Evolutionary conservation across 2,888 invertebrate species (phyloP).

Genomic region (Ornithoptera priamus): DNA sequence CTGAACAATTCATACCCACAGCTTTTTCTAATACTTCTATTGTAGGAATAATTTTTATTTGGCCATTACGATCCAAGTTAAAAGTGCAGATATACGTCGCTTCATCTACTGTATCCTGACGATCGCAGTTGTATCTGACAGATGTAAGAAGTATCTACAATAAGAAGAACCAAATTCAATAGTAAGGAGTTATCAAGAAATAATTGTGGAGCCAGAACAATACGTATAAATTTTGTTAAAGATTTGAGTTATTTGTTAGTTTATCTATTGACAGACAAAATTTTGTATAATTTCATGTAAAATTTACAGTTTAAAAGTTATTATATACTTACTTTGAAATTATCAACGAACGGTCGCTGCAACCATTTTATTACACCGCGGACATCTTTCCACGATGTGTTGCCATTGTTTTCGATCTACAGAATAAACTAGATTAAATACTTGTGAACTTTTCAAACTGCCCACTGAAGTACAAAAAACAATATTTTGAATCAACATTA

Average conservation of each 20-base stretch:
- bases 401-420: conserved; percentile 51
- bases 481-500: too few relatives aligned
- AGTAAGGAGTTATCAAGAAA: background rate
- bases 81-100: conserved; percentile 38
- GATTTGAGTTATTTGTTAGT: too few relatives aligned
- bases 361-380: conserved; percentile 37
- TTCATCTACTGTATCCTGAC: background rate
- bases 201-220: background rate
- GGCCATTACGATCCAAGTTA: conserved; percentile 37
- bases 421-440: conserved; percentile 30
- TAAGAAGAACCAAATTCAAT: background rate
- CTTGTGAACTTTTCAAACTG: background rate
- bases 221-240: background rate
- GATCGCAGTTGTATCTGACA: background rate
- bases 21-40: conserved; percentile 32
- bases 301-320: conserved; percentile 6
- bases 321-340: conserved; percentile 39
- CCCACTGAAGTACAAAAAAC: background rate
- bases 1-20: conserved; percentile 31
- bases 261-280: too few relatives aligned
- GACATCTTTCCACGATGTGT: conserved; percentile 46
- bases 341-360: conserved; percentile 38
- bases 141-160: conserved; percentile 17
- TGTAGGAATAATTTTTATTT: conserved; percentile 36
- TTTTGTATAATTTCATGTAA: too few relatives aligned